A percentile compares a stretch with the other conserved stretches of the same genome.
These are phyloP conservation scores for Pseudobourletiella spinata DNA, from an alignment of 1,140 invertebrate genomes.

Conservation along the genomic window DNA sequence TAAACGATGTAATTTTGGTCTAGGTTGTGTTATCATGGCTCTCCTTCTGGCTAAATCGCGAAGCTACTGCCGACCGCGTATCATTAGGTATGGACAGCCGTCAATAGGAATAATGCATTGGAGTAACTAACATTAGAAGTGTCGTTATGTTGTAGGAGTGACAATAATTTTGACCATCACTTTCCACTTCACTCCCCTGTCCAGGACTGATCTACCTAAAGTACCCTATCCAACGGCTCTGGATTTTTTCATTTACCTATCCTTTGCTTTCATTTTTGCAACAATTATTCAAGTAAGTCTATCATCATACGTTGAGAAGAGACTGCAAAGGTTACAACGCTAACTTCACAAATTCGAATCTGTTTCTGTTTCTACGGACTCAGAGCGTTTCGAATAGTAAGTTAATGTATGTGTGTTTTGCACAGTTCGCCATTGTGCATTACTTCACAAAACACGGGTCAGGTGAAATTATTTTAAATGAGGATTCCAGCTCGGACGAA, in stretches of 20 bases:
- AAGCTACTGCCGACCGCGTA: slow-evolving; percentile 77
- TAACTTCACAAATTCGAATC: too few species aligned
- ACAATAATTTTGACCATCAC: not conserved
- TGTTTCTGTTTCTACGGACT: too few species aligned
- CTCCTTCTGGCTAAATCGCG: slow-evolving; percentile 81
- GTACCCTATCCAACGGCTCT: slow-evolving; percentile 78
- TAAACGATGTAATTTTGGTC: not conserved
- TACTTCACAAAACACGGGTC: slow-evolving; percentile 83
- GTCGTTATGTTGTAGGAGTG: not conserved
- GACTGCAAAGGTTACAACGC: not conserved
- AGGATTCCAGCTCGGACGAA: slow-evolving; percentile 53
- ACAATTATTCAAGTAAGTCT: slow-evolving; percentile 65
- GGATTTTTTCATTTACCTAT: slow-evolving; percentile 77
- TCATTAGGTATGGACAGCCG: slow-evolving; percentile 58
- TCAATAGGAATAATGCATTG: not conserved
- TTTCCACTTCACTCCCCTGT: slow-evolving; percentile 37
- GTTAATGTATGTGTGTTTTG: too few species aligned
- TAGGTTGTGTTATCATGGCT: slow-evolving; percentile 69
- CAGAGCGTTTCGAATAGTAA: too few species aligned
- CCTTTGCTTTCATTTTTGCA: slow-evolving; percentile 77
- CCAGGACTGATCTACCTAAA: slow-evolving; percentile 72
- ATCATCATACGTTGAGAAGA: too few species aligned
- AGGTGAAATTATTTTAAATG: slow-evolving; percentile 73
- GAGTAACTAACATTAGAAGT: too few species aligned
- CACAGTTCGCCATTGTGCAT: slow-evolving; percentile 72